A percentile compares a stretch with the other conserved stretches of the same genome.
Conservation (phyloP, 2,888 invertebrate species). For the Amorpha juglandis region DNA sequence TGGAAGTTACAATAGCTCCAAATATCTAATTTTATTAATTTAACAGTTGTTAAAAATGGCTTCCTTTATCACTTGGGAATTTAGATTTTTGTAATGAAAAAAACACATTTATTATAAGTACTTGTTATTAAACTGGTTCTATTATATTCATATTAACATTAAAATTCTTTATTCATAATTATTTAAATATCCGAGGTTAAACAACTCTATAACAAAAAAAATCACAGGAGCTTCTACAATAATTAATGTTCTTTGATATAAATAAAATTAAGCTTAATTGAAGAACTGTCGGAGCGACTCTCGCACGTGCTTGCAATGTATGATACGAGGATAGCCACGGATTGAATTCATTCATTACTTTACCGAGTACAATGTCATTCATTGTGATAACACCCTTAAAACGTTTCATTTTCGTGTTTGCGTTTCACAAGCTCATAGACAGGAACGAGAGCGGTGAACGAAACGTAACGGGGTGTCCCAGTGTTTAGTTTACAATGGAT, state of each 20-base stretch:
- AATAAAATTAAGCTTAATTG: conserved; percentile 55
- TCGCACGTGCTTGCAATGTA: conserved; percentile 66
- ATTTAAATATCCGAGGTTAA: neutral
- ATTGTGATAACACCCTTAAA: conserved; percentile 47
- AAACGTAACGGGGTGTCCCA: conserved; percentile 70
- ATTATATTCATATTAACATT: neutral
- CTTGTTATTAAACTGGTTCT: neutral
- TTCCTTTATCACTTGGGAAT: neutral
- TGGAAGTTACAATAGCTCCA: neutral
- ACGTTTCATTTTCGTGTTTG: conserved; percentile 70
- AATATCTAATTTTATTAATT: neutral
- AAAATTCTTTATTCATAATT: neutral
- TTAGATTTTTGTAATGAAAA: neutral
- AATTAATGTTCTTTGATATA: conserved; percentile 42
- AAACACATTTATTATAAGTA: neutral
- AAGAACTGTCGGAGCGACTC: conserved; percentile 56
- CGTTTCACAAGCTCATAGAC: conserved; percentile 73
- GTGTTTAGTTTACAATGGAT: conserved; percentile 72
- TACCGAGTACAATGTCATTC: conserved; percentile 53
- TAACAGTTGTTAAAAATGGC: neutral
- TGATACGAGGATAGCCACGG: conserved; percentile 49
- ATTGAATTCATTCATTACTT: conserved; percentile 63
- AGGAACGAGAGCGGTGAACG: conserved; percentile 73
- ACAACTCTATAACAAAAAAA: neutral
- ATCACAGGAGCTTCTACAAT: neutral